A percentile compares a stretch with the other conserved stretches of the same genome.
Conservation (phyloP, 2,113 vertebrate species). For the Ceyx melanurus region DNA sequence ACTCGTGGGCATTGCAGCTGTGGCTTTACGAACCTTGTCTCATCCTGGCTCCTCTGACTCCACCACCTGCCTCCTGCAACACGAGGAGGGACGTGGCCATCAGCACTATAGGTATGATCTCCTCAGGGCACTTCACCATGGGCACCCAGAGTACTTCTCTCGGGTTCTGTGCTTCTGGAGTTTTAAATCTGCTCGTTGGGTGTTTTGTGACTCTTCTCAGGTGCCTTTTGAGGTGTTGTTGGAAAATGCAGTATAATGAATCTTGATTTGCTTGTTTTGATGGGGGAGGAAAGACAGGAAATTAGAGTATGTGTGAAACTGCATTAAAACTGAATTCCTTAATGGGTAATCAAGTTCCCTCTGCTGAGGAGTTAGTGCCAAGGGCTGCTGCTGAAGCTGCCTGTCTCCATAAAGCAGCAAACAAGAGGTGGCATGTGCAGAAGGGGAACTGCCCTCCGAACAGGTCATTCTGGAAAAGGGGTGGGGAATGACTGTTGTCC, state of each 20-base stretch:
- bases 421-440: rapidly evolving
- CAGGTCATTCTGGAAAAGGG: neutral
- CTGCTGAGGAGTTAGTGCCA: neutral
- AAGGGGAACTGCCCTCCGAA: rapidly evolving
- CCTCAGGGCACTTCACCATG: rapidly evolving
- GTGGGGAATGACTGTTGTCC: neutral
- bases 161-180: neutral
- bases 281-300: neutral
- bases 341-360: neutral
- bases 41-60: slow-evolving; percentile 74
- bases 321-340: neutral
- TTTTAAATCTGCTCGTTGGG: neutral
- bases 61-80: slow-evolving; percentile 79
- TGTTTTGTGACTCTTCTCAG: neutral
- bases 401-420: neutral
- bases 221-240: neutral
- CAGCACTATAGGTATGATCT: slow-evolving; percentile 73
- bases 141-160: neutral
- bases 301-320: neutral
- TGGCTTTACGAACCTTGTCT: slow-evolving; percentile 83
- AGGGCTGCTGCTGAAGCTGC: neutral
- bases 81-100: slow-evolving; percentile 73
- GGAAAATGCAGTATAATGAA: neutral
- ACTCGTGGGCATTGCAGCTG: slow-evolving; percentile 82
- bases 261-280: neutral